Evolutionary conservation across 2,888 invertebrate species (phyloP).

Genomic region (Pinctada fucata): DNA sequence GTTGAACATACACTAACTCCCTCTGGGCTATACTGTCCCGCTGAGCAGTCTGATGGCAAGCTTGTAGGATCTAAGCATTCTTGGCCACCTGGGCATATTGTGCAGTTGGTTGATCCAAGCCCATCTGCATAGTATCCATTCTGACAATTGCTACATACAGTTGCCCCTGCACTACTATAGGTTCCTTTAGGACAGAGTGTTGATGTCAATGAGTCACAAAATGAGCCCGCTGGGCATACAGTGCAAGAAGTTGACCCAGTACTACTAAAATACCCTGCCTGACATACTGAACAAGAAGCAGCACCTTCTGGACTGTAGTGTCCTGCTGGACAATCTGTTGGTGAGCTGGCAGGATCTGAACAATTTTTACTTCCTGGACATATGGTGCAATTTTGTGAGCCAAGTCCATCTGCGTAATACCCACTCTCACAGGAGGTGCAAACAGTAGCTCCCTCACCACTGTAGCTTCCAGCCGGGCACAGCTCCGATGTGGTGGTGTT

Average conservation of each 20-base stretch:
- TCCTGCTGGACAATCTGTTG: slow-evolving; percentile 44
- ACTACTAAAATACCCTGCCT: background rate
- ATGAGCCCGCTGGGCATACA: slow-evolving; percentile 60
- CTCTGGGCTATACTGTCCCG: slow-evolving; percentile 47
- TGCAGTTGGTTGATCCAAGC: slow-evolving; percentile 52
- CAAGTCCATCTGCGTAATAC: slow-evolving; percentile 43
- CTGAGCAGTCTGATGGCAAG: slow-evolving; percentile 39
- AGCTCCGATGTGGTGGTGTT: slow-evolving; percentile 63
- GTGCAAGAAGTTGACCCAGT: slow-evolving; percentile 56
- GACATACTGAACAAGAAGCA: slow-evolving; percentile 4
- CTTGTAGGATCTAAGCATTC: slow-evolving; percentile 46
- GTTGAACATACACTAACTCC: slow-evolving; percentile 39
- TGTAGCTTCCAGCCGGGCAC: slow-evolving; percentile 73
- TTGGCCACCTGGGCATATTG: slow-evolving; percentile 59
- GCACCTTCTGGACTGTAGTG: slow-evolving; percentile 47
- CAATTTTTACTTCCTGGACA: slow-evolving; percentile 65
- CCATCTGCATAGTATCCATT: slow-evolving; percentile 39
- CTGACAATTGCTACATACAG: slow-evolving; percentile 39
- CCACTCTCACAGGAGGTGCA: slow-evolving; percentile 64
- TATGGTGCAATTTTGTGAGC: slow-evolving; percentile 51
- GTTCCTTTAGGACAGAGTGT: slow-evolving; percentile 57
- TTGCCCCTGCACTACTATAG: slow-evolving; percentile 54
- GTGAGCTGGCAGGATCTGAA: slow-evolving; percentile 41
- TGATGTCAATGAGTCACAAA: slow-evolving; percentile 51
- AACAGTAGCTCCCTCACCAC: slow-evolving; percentile 46